These are phyloP conservation scores for Esperia sulphurella DNA, from an alignment of 2,888 invertebrate species.

Conservation along the genomic window DNA sequence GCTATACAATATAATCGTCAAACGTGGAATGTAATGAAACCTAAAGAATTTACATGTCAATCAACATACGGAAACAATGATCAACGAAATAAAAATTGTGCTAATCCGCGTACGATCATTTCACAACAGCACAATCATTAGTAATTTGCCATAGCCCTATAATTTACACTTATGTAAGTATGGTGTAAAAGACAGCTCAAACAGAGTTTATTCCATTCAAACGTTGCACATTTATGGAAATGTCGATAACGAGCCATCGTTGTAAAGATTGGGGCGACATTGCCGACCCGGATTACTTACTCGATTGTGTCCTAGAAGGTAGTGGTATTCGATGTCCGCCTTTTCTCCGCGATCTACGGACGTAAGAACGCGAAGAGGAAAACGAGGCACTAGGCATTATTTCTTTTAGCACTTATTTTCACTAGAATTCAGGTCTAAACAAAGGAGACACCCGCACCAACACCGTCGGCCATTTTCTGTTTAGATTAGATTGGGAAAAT, in stretches of 20 bases:
- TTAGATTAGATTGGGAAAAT: constrained; percentile 78
- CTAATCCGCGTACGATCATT: constrained; percentile 4
- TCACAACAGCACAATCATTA: constrained; percentile 4
- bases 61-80: constrained; percentile 55
- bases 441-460: constrained; percentile 90
- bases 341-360: constrained; percentile 94
- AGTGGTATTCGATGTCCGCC: constrained; percentile 91
- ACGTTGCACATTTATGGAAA: constrained; percentile 41
- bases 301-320: constrained; percentile 89
- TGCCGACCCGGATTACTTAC: constrained; percentile 82
- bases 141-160: constrained; percentile 10
- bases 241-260: constrained; percentile 51
- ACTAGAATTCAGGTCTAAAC: constrained; percentile 83
- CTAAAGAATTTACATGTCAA: constrained; percentile 54
- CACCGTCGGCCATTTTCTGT: constrained; percentile 91
- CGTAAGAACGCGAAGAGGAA: constrained; percentile 94
- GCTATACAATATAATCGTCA: constrained; percentile 46
- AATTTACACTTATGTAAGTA: constrained; percentile 13
- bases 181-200: constrained; percentile 14
- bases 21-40: constrained; percentile 39
- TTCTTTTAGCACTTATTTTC: constrained; percentile 76
- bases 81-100: constrained; percentile 44
- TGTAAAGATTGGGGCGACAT: constrained; percentile 60
- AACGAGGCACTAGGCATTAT: constrained; percentile 97
- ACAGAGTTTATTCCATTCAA: constrained; percentile 21